Conservation (phyloP, 2,888 invertebrate genomes). For the Seira musarum region DNA sequence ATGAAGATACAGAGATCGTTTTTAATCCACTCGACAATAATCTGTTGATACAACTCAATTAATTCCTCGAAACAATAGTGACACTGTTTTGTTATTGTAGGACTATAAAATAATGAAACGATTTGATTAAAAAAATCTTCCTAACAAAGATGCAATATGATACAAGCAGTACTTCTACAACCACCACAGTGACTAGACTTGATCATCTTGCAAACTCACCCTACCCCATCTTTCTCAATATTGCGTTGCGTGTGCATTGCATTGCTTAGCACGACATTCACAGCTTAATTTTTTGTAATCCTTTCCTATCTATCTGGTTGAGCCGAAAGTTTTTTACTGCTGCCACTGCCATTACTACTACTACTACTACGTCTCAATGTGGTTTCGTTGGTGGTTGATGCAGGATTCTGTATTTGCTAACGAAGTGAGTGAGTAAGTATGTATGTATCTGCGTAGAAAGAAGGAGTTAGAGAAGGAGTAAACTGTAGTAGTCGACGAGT, state of each 20-base stretch:
- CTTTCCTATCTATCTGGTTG: neutral
- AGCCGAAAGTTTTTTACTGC: too few relatives aligned
- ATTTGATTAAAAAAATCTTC: too few relatives aligned
- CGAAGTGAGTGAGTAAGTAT: too few relatives aligned
- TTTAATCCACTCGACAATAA: too few relatives aligned
- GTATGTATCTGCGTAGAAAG: neutral
- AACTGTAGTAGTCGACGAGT: slow-evolving; percentile 18
- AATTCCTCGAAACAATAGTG: too few relatives aligned
- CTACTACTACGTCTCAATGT: slow-evolving; percentile 18
- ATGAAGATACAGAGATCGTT: too few relatives aligned
- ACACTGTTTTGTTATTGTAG: too few relatives aligned
- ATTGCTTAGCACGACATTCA: neutral
- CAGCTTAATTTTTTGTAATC: neutral
- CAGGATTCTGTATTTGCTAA: slow-evolving; percentile 11
- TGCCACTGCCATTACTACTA: neutral
- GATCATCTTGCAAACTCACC: slow-evolving; percentile 27
- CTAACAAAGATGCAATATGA: too few relatives aligned
- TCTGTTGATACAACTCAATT: too few relatives aligned
- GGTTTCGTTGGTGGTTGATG: slow-evolving; percentile 29
- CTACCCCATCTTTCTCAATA: slow-evolving; percentile 14
- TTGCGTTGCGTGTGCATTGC: neutral
- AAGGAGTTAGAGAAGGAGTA: neutral
- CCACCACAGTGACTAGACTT: slow-evolving; percentile 11
- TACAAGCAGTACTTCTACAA: neutral
- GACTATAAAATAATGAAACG: neutral